A percentile compares a stretch with the other conserved stretches of the same genome.
These are phyloP conservation scores for Dryoscopus gambensis DNA, from an alignment of 2,113 vertebrate genomes.

Conservation along the genomic window DNA sequence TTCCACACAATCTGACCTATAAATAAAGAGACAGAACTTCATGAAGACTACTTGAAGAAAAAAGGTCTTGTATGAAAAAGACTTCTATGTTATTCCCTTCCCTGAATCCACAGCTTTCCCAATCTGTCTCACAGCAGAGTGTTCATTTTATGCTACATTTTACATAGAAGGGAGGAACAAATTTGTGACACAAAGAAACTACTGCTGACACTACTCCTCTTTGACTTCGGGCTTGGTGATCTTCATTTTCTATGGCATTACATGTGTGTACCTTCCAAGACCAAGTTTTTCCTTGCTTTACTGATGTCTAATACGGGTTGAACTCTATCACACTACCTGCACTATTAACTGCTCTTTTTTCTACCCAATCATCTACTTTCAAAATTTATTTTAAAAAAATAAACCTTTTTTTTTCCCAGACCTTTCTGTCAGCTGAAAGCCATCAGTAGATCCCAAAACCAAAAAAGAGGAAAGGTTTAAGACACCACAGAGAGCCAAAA, in stretches of 20 bases:
- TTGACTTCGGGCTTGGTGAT: not conserved
- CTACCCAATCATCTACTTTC: not conserved
- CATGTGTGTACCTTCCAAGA: not conserved
- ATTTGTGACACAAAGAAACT: not conserved
- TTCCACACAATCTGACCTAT: constrained; percentile 94
- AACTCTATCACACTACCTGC: not conserved
- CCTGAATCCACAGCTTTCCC: not conserved
- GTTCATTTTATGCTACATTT: not conserved
- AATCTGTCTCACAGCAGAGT: not conserved
- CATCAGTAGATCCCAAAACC: not conserved
- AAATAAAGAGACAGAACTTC: constrained; percentile 27
- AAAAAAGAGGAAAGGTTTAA: not conserved
- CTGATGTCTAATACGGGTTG: not conserved
- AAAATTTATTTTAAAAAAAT: not conserved
- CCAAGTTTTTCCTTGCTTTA: not conserved
- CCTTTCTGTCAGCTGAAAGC: not conserved
- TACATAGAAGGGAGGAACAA: not conserved
- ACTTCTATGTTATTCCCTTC: not conserved
- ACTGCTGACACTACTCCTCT: not conserved
- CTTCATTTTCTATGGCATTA: not conserved
- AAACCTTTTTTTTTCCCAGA: not conserved
- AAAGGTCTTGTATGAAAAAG: not conserved
- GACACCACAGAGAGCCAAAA: not conserved
- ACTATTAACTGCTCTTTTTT: not conserved
- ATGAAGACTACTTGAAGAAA: not conserved